These are phyloP conservation scores for Anolis apletophallus DNA, from an alignment of 2,797 vertebrate genomes.

Conservation along the genomic window DNA sequence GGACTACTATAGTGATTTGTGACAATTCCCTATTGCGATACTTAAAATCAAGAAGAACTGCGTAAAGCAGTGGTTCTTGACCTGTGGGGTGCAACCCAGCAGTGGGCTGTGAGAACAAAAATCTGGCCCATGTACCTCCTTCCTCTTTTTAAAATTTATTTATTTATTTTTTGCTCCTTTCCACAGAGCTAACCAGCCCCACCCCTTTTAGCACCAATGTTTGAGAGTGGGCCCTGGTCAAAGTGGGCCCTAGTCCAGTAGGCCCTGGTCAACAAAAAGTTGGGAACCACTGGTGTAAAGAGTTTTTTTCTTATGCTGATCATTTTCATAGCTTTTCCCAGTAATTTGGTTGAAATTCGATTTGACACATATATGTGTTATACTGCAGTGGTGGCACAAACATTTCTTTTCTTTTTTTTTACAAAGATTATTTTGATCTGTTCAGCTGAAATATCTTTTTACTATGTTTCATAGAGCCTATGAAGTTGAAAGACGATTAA, in stretches of 20 bases:
- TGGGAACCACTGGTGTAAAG: background rate
- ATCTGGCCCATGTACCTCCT: no score
- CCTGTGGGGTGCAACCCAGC: no score
- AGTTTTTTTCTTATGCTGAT: background rate
- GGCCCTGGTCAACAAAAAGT: no score
- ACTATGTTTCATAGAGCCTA: constrained; percentile 88
- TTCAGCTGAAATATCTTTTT: constrained; percentile 43
- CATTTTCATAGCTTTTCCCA: constrained; percentile 26
- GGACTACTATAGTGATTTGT: no score
- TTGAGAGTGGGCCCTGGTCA: no score
- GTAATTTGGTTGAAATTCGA: rapidly evolving
- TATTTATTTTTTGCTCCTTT: no score
- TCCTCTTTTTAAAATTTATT: no score
- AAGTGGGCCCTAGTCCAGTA: no score
- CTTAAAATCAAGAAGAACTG: background rate
- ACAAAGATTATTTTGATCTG: background rate
- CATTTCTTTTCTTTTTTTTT: background rate
- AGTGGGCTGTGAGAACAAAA: no score
- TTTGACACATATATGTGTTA: background rate
- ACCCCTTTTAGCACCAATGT: no score
- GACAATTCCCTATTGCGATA: background rate
- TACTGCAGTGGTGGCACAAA: background rate
- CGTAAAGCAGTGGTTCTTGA: background rate
- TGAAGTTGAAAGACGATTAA: constrained; percentile 94
- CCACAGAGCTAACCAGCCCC: no score